phyloP scores from a whole-genome alignment of 2,113 vertebrate species.

The Ammospiza caudacuta region DNA sequence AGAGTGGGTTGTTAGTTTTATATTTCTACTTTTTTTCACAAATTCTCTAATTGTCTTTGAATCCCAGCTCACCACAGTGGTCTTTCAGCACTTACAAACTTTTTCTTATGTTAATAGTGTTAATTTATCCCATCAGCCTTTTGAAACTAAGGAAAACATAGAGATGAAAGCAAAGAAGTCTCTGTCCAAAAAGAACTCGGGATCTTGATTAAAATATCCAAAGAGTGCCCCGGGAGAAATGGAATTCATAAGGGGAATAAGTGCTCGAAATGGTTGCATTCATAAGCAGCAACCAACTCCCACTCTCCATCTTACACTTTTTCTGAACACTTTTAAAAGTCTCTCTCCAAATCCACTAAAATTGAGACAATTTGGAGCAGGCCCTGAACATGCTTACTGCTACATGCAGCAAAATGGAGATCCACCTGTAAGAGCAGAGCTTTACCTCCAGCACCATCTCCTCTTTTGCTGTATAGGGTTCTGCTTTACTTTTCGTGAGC shows the following conservation, averaged over 20 bases:
- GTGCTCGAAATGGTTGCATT: neutral
- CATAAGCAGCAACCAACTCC: neutral
- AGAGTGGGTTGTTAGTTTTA: neutral
- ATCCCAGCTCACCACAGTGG: neutral
- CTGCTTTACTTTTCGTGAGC: neutral
- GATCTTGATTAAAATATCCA: neutral
- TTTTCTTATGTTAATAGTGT: neutral
- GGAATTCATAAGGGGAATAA: neutral
- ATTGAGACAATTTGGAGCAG: neutral
- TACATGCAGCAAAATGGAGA: neutral
- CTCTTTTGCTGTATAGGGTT: neutral
- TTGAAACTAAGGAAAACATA: neutral
- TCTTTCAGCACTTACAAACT: neutral
- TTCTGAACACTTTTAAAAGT: neutral
- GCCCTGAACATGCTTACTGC: neutral
- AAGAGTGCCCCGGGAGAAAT: neutral
- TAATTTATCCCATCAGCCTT: neutral
- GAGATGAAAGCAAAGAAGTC: neutral
- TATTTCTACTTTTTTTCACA: neutral
- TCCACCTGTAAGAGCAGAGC: neutral
- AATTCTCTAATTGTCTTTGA: neutral
- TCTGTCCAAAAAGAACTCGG: neutral
- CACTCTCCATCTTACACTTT: neutral
- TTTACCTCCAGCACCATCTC: slow-evolving; percentile 59
- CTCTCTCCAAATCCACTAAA: neutral